A percentile compares a stretch with the other conserved stretches of the same genome.
phyloP scores from a whole-genome alignment of 2,888 invertebrate species.

The Unio pictorum region DNA sequence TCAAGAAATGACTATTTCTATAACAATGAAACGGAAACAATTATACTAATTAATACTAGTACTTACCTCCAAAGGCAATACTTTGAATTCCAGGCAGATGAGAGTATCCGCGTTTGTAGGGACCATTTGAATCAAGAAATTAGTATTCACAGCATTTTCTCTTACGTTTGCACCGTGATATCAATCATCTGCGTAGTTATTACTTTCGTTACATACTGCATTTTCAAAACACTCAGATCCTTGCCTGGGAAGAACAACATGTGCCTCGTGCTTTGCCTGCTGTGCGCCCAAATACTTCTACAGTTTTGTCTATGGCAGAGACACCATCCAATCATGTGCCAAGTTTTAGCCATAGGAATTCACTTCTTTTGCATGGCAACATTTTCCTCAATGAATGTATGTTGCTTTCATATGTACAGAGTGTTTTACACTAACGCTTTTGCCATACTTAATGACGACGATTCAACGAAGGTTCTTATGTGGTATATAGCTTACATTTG shows the following conservation, averaged over 20 bases:
- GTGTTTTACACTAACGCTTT: no score
- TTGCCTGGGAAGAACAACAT: conserved; percentile 45
- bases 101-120: no score
- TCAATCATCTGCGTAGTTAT: conserved; percentile 32
- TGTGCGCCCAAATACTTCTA: conserved; percentile 33
- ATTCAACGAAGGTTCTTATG: not conserved
- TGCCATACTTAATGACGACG: not conserved
- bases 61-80: no score
- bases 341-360: conserved; percentile 22
- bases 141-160: conserved; percentile 5
- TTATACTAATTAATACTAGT: no score
- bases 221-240: conserved; percentile 32
- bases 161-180: conserved; percentile 17
- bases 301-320: conserved; percentile 23
- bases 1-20: no score
- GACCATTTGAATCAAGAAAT: no score
- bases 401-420: conserved; percentile 42
- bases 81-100: no score
- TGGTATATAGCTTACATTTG: conserved; percentile 16
- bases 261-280: conserved; percentile 30
- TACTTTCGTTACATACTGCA: conserved; percentile 36
- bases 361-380: conserved; percentile 46
- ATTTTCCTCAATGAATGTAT: conserved; percentile 40
- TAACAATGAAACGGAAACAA: no score
- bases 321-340: conserved; percentile 9